Base-by-base conservation (phyloP, 2,888 invertebrate species). In the Trilocha varians region DNA sequence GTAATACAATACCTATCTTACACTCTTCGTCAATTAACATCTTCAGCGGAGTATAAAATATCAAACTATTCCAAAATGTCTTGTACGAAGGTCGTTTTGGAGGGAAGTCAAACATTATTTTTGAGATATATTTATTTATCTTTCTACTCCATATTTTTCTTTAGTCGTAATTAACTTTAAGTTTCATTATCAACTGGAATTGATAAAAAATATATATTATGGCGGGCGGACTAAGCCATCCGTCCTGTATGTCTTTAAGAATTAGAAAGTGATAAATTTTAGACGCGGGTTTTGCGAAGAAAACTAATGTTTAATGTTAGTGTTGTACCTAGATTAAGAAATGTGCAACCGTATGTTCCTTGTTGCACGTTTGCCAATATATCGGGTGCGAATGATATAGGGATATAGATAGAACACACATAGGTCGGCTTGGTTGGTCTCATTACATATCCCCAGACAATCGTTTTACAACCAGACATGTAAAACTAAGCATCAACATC, bases 201-300 rank as follows among this genome's bases (percentile, higher is more conserved):
- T 34, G 25, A 35, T 38, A 42, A 34, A 16, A 13, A 34, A 35
- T 13, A 38, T 18, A 38, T 25, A 16, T 18, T 14, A 3, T 14
- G 15, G 25, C 18, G 34, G 41, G 15, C 34, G 34, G 42, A 16
- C 33, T 34, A 18, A 39, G 39, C 34, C 13, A n/a, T 38, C 25
- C 34, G 38, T 42, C 25, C 16, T 38, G 35, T 38, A 13, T 25
- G 25, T 25, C 25, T 25, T 25, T 25, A 25, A 25, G 25, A 25
- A 25, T 25, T 25, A 25, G 25, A 25, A 25, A 25, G 25, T 25
- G 25, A 25, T 25, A 25, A 25, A 25, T 25, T 6, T 25, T 25
- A 25, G 6, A 25, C 25, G 25, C 25, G 25, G 25, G 25, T 25
- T 9, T 25, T 25, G 25, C 25, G 25, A 25, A 25, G 25, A 25